Conservation (phyloP, 2,888 invertebrate species). For the Mesoligia furuncula region DNA sequence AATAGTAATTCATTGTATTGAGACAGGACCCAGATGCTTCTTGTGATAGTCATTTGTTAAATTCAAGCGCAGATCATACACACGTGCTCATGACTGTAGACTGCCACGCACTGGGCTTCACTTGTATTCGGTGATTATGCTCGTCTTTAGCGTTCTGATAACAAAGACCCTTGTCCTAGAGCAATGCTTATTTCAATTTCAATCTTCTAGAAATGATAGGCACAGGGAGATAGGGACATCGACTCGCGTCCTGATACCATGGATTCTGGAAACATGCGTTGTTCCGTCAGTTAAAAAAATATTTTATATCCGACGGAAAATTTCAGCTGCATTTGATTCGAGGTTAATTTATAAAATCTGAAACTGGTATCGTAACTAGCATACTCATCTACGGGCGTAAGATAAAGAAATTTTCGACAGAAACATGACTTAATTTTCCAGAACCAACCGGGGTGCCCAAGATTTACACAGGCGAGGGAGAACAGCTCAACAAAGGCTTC, state of each 20-base stretch:
- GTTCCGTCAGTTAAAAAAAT: too few species aligned
- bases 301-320: too few species aligned
- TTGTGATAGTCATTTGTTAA: neutral
- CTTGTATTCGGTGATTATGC: neutral
- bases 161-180: neutral
- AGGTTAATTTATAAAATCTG: neutral
- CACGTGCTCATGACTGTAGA: neutral
- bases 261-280: too few species aligned
- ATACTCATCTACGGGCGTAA: neutral
- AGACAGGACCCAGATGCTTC: neutral
- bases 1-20: neutral
- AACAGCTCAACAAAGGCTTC: conserved; percentile 69
- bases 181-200: neutral
- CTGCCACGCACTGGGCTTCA: neutral
- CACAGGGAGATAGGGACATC: too few species aligned
- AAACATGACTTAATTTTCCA: conserved; percentile 55
- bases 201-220: neutral
- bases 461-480: conserved; percentile 72
- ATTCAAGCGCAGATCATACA: neutral
- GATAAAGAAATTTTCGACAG: neutral
- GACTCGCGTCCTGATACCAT: too few species aligned
- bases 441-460: conserved; percentile 78
- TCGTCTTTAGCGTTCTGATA: neutral
- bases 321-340: neutral
- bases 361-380: neutral